Evolutionary conservation across 2,797 vertebrate species (phyloP), one percentile per base, ranked within the genome.

Genomic region (Xenopus petersii): DNA sequence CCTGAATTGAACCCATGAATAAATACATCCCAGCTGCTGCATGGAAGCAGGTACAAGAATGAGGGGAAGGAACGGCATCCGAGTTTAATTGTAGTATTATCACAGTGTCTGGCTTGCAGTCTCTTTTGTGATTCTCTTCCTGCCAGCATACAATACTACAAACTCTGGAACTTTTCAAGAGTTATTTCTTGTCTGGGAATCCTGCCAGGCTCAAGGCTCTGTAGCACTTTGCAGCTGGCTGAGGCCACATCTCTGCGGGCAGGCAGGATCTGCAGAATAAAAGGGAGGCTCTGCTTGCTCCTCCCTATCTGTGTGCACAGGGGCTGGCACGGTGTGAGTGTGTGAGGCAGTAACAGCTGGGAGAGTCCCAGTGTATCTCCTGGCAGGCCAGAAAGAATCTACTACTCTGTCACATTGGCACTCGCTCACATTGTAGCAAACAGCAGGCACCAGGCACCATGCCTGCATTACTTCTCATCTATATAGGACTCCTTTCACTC

Each of bases 181-280:
- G 70, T 56, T 58, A 58, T 47, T 71, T 8, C 12, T 65, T 70
- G 36, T 30, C 70, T 67, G 69, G 70, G 75, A 73, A 33, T 36
- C 49, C 71, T 64, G 75, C 71, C 75, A 73, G 66, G 48, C 33
- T 77, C 61, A 71, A 67, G 64, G 67, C 70, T 72, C 33, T 71
- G 10, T 51, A 12, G 8, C 15, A 12, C 30, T 46, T 1, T 55
- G 68, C 49, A 49, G n/a, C 13, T 54, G 71, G 66, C 58, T 63
- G 56, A 24, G 63, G 60, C 64, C 26, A 68, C n/a, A 12, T 10
- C 36, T 64, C 16, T 47, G 24, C 46, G 30, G 12, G 30, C 21
- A 58, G 42, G 16, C 74, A 70, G 48, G 21, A 30, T 16, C 36
- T 26, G 30, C 26, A 68, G 65, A 33, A 58, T 16, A 17, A 51